Evolutionary conservation across 2,797 vertebrate species (phyloP).

Genomic region (Artibeus jamaicensis): DNA sequence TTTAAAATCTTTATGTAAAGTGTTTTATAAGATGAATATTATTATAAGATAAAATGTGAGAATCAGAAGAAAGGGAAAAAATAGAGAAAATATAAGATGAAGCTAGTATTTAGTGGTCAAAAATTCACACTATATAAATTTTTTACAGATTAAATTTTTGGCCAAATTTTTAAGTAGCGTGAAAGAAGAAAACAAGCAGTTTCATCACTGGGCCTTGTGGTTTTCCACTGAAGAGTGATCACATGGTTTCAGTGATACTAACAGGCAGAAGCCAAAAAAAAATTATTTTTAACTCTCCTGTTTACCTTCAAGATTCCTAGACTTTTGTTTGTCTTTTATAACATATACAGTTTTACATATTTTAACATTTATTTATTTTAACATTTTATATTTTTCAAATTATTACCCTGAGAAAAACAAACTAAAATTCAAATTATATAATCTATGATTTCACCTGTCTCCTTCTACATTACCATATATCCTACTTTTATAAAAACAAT

Average conservation of each 20-base stretch:
- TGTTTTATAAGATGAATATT: not conserved
- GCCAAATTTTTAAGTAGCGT: not conserved
- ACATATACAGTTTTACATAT: not conserved
- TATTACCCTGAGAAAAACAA: not conserved
- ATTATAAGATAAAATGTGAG: not conserved
- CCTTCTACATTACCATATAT: not conserved
- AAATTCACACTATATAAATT: not conserved
- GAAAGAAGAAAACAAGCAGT: not conserved
- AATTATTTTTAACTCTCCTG: not conserved
- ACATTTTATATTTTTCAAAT: not conserved
- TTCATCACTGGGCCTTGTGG: not conserved
- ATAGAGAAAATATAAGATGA: not conserved
- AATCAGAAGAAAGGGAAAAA: not conserved
- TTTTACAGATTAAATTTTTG: not conserved
- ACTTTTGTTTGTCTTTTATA: not conserved
- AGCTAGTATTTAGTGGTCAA: not conserved
- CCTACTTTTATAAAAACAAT: not conserved
- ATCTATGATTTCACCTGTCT: not conserved
- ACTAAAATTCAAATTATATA: not conserved
- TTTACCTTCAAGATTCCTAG: not conserved
- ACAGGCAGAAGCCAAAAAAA: not conserved
- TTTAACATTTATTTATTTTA: not conserved
- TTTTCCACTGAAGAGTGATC: not conserved
- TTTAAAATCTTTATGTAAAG: not conserved
- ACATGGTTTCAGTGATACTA: not conserved